A percentile compares a stretch with the other conserved stretches of the same genome.
Evolutionary conservation across 2,797 vertebrate species (phyloP).

Genomic region (Enteromius fasciolatus): DNA sequence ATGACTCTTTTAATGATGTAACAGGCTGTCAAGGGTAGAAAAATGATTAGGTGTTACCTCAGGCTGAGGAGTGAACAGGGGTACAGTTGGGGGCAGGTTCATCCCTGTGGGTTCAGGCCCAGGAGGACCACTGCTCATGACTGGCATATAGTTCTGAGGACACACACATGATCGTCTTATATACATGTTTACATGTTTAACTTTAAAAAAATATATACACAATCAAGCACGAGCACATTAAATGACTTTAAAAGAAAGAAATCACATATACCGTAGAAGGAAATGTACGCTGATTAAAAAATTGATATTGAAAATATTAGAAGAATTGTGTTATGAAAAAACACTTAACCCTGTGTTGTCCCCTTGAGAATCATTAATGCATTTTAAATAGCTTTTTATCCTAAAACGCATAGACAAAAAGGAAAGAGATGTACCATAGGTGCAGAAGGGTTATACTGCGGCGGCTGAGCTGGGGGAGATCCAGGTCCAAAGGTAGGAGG

Average conservation of each 20-base stretch:
- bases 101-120: conserved; percentile 44
- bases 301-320: background rate
- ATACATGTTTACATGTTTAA: background rate
- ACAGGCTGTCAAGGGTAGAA: background rate
- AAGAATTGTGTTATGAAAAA: background rate
- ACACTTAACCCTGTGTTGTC: background rate
- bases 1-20: background rate
- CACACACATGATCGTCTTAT: background rate
- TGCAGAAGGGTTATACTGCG: conserved; percentile 38
- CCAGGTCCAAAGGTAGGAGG: conserved; percentile 47
- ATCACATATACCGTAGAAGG: background rate
- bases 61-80: conserved; percentile 58
- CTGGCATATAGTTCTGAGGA: conserved; percentile 66
- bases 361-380: background rate
- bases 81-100: conserved; percentile 40
- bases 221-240: background rate
- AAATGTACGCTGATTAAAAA: background rate
- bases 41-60: conserved; percentile 25
- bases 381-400: background rate
- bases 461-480: conserved; percentile 32
- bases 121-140: conserved; percentile 62
- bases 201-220: background rate
- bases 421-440: conserved; percentile 21
- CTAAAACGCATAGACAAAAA: background rate
- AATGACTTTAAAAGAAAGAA: background rate